Evolutionary conservation across 2,797 vertebrate genomes (phyloP).

Genomic region (Paguma larvata): DNA sequence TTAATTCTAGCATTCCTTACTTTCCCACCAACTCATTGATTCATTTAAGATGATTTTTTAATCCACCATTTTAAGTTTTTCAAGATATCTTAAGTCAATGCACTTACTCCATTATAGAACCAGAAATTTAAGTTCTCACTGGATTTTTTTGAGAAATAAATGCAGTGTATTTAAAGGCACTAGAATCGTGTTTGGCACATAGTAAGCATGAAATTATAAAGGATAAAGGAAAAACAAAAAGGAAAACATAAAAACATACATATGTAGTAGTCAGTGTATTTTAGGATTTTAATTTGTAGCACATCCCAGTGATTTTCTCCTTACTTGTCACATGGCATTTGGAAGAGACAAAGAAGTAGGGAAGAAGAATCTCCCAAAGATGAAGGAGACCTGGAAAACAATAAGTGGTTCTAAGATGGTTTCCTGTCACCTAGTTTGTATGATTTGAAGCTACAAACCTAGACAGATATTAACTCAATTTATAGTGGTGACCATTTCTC

Average conservation of each 20-base stretch:
- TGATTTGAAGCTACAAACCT: background rate
- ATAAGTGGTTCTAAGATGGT: background rate
- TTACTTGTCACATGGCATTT: background rate
- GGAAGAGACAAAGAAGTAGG: background rate
- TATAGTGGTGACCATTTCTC: background rate
- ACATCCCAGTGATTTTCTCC: background rate
- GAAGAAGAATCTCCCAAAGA: background rate
- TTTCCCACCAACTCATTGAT: background rate
- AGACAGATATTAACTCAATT: background rate
- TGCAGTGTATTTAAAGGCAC: background rate
- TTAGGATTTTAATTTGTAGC: background rate
- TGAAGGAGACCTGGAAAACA: background rate
- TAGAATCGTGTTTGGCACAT: background rate
- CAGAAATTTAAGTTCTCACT: background rate
- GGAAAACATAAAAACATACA: background rate
- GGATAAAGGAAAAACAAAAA: background rate
- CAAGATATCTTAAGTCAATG: background rate
- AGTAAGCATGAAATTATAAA: background rate
- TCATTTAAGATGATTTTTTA: background rate
- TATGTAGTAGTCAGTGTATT: background rate
- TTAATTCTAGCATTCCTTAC: background rate
- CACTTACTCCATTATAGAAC: background rate
- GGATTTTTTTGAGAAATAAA: slow-evolving; percentile 27
- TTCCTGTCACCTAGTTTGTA: background rate
- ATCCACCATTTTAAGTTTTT: background rate